These are phyloP conservation scores for Gavialis gangeticus DNA, from an alignment of 2,113 vertebrate species.

Conservation along the genomic window DNA sequence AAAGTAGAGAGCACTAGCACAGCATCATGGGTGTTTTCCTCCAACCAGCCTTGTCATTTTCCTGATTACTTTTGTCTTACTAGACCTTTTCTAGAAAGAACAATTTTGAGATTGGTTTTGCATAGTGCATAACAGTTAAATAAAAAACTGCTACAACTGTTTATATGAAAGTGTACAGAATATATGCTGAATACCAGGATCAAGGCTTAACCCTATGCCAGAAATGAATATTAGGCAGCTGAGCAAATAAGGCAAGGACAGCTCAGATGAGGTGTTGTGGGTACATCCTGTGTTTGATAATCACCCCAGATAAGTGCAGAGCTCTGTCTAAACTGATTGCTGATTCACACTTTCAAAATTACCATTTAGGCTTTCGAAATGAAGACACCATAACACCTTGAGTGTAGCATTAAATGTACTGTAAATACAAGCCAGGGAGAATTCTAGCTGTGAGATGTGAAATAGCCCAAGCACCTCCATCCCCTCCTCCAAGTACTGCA, in stretches of 20 bases:
- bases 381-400: background rate
- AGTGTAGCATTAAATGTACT: too few species aligned
- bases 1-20: background rate
- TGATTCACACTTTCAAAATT: background rate
- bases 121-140: background rate
- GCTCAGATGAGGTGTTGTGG: background rate
- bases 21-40: background rate
- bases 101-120: background rate
- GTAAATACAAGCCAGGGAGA: background rate
- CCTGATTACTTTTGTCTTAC: background rate
- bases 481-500: background rate
- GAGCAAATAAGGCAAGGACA: background rate
- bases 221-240: background rate
- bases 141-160: background rate
- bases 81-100: background rate
- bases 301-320: background rate
- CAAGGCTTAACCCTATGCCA: background rate
- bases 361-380: background rate
- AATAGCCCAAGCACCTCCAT: background rate
- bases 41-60: background rate
- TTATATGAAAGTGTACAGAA: background rate
- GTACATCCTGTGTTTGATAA: background rate
- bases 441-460: background rate
- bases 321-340: background rate
- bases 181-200: background rate